Conservation (phyloP, 2,888 invertebrate species). For the Notodonta ziczac region DNA sequence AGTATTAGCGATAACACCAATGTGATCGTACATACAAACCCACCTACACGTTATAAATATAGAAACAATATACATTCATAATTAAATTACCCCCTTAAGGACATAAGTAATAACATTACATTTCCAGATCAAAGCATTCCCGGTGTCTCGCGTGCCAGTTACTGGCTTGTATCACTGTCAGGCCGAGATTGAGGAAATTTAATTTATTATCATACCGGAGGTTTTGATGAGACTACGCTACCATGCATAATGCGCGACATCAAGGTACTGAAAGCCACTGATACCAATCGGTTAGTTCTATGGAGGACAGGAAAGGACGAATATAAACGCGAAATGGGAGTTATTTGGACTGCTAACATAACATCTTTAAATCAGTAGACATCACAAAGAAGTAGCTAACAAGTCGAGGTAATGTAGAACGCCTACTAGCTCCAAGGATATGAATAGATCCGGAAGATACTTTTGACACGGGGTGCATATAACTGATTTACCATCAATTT, state of each 20-base stretch:
- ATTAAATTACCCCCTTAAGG: neutral
- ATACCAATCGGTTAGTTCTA: constrained; percentile 6
- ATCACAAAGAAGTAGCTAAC: constrained; percentile 12
- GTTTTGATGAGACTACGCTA: constrained; percentile 29
- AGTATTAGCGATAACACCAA: too few relatives aligned
- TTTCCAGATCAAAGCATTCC: constrained; percentile 55
- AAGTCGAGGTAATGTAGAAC: neutral
- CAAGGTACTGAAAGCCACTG: constrained; percentile 13
- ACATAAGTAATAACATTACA: constrained; percentile 29
- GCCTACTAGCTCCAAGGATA: too few relatives aligned
- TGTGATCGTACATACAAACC: neutral
- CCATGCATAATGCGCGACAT: constrained; percentile 37
- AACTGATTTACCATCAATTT: too few relatives aligned
- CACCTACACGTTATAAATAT: neutral
- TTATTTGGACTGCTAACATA: constrained; percentile 4
- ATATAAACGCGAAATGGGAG: neutral
- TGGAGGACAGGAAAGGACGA: constrained; percentile 1
- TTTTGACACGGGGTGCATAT: too few relatives aligned
- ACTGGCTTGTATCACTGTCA: constrained; percentile 55
- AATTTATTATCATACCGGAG: constrained; percentile 38
- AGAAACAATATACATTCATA: neutral
- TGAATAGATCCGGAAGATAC: too few relatives aligned
- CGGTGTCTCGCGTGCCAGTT: constrained; percentile 43
- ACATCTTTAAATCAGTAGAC: constrained; percentile 15
- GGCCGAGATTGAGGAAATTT: constrained; percentile 36